Evolutionary conservation across 2,113 vertebrate species (phyloP).

Genomic region (Hypocryptadius cinnamomeus): DNA sequence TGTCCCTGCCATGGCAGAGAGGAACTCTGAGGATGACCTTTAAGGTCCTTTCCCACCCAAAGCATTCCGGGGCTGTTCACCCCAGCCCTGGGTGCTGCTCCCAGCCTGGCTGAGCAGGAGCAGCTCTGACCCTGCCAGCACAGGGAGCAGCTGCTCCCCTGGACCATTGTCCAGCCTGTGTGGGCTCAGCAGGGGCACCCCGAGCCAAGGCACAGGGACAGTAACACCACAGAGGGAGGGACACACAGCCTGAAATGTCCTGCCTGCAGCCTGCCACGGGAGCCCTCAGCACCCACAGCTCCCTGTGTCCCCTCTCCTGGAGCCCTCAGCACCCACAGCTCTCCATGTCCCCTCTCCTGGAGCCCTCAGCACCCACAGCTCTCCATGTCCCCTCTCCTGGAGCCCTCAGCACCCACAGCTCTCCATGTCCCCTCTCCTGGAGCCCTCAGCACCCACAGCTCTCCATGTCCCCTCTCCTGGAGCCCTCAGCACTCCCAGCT

Average conservation of each 20-base stretch:
- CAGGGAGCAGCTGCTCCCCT: neutral
- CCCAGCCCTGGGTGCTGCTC: no score
- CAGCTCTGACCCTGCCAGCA: neutral
- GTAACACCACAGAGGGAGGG: accelerated
- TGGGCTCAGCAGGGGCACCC: neutral
- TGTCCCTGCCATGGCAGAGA: neutral
- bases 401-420: no score
- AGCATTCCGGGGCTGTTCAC: accelerated
- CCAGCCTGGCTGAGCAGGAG: neutral
- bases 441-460: no score
- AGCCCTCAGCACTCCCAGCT: no score
- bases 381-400: accelerated
- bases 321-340: accelerated
- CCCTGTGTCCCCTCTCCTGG: accelerated
- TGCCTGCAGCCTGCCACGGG: accelerated
- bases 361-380: accelerated
- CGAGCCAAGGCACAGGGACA: neutral
- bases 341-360: accelerated
- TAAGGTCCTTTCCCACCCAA: neutral
- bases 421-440: no score
- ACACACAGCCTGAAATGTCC: neutral
- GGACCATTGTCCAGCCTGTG: neutral
- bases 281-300: accelerated
- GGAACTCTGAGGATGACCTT: accelerated
- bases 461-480: no score